These are phyloP conservation scores for Spea hammondii DNA, from an alignment of 2,797 vertebrate genomes.

Conservation along the genomic window DNA sequence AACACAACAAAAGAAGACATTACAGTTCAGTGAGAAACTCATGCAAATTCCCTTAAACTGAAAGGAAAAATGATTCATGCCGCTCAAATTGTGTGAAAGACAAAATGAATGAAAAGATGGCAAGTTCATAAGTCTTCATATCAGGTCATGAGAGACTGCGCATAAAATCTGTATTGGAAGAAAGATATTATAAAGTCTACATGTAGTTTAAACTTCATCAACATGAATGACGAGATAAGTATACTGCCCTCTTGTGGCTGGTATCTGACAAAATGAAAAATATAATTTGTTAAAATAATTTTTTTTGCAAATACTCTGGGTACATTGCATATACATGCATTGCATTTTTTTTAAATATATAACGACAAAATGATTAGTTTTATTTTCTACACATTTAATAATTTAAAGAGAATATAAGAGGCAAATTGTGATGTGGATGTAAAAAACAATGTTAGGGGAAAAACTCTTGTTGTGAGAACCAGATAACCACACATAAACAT, in stretches of 20 bases:
- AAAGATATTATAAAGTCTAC: conserved; percentile 21
- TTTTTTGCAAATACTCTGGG: no score
- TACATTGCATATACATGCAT: no score
- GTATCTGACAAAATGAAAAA: neutral
- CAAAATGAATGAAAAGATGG: conserved; percentile 57
- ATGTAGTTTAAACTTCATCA: conserved; percentile 40
- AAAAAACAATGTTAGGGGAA: no score
- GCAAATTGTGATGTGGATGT: neutral
- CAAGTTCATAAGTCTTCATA: conserved; percentile 55
- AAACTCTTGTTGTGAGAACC: no score
- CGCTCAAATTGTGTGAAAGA: conserved; percentile 41
- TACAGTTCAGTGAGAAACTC: conserved; percentile 42
- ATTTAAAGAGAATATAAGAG: conserved; percentile 64
- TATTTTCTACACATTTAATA: neutral
- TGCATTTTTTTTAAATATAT: no score
- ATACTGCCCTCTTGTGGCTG: conserved; percentile 61
- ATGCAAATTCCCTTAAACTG: conserved; percentile 49
- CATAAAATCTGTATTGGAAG: conserved; percentile 53
- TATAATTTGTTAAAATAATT: neutral
- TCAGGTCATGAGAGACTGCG: conserved; percentile 50
- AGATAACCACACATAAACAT: no score
- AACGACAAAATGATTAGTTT: no score
- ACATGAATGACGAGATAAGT: conserved; percentile 47
- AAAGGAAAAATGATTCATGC: conserved; percentile 45
- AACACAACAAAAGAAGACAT: conserved; percentile 56